A percentile compares a stretch with the other conserved stretches of the same genome.
Conservation (phyloP, 2,888 invertebrate species). For the Idaea biselata region DNA sequence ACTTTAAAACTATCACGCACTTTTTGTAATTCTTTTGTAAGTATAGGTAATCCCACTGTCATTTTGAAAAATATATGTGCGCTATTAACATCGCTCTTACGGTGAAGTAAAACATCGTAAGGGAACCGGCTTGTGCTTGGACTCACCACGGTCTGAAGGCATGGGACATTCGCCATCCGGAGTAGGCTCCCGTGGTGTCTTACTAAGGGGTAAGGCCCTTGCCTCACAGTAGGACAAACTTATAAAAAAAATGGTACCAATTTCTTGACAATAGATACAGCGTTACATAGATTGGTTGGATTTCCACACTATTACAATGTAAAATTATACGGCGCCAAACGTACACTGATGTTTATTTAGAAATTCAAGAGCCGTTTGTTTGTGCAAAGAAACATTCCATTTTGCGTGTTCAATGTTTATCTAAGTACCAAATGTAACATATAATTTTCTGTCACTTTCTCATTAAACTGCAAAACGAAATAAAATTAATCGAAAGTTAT, state of each 20-base stretch:
- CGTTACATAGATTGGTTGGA: neutral
- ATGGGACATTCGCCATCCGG: too few species aligned
- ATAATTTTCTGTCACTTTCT: slow-evolving; percentile 43
- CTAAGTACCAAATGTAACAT: slow-evolving; percentile 37
- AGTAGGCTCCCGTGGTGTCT: too few species aligned
- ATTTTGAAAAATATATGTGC: too few species aligned
- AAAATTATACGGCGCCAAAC: slow-evolving; percentile 27
- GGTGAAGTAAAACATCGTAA: too few species aligned
- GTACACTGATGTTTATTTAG: slow-evolving; percentile 36
- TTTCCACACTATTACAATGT: slow-evolving; percentile 19
- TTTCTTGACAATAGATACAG: neutral
- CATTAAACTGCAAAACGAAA: slow-evolving; percentile 31
- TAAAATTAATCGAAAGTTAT: slow-evolving; percentile 25
- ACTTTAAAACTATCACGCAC: too few species aligned
- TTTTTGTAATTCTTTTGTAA: too few species aligned
- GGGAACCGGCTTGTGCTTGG: too few species aligned
- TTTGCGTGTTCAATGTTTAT: slow-evolving; percentile 34
- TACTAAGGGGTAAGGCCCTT: too few species aligned
- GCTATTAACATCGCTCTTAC: too few species aligned
- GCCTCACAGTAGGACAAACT: too few species aligned
- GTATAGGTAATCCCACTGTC: too few species aligned
- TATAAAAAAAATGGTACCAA: neutral
- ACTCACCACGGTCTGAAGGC: too few species aligned
- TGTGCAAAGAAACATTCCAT: slow-evolving; percentile 34
- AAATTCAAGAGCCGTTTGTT: slow-evolving; percentile 36